Evolutionary conservation across 2,113 vertebrate species (phyloP), one percentile per base, ranked within the genome.

Genomic region (Maccullochella peelii): DNA sequence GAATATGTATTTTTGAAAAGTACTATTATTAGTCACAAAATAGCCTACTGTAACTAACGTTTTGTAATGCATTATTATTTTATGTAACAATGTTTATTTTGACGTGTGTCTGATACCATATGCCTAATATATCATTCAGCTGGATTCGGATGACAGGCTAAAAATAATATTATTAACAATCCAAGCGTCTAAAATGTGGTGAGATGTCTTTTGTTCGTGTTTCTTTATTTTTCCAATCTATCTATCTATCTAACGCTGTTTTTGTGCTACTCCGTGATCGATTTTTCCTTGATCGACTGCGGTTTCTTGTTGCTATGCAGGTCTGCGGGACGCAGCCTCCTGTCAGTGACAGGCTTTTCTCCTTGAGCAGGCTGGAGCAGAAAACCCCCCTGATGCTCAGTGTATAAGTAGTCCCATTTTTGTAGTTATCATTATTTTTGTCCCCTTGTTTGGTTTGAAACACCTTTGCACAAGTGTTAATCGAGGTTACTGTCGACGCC

Each of bases 221-320:
- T 7, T 54, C 36, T 16, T 0, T 58, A 65, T 1, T 23, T 65
- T 63, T 12, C 6, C 4, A 4, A 7, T 63, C 11, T 65, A 2
- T 47, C 14, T 47, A 14, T 47, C n/a, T n/a, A n/a, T n/a, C n/a
- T n/a, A 20, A 57, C 25, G 40, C n/a, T 55, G 18, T 44, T 66
- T 23, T 5, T 21, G 5, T 23, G 16, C 1, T 69, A 0, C 25
- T 36, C 33, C 12, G 0, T 21, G 58, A 94, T 94, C 94, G 93
- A 95, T 91, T 86, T 82, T 73, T 89, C 92, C n/a, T 83, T 2
- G 74, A 88, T 95, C 94, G 93, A 93, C 90, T 95, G 92, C 90
- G 82, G 80, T 86, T 91, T 93, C 93, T 95, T 96, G 95, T 95
- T 95, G 95, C 95, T 94, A 94, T 94, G 95, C 95, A 92, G 92